These are phyloP conservation scores for Drosophila cardini DNA, from an alignment of 1,140 invertebrate genomes.

Conservation along the genomic window DNA sequence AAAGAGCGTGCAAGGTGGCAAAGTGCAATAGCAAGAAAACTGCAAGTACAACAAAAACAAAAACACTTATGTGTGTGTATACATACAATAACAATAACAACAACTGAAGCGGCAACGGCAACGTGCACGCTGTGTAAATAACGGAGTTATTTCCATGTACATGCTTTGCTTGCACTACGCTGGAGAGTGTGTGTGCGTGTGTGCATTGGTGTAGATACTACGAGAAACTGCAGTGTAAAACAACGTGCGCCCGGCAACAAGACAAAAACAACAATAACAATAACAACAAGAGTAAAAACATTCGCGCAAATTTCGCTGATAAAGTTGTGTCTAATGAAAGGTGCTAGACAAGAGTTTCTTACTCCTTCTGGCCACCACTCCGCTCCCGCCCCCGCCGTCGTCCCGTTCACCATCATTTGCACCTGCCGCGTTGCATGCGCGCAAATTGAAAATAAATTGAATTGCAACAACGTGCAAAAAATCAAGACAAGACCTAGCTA, in stretches of 20 bases:
- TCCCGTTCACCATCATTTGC: not conserved
- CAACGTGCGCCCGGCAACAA: slow-evolving; percentile 53
- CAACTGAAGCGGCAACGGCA: slow-evolving; percentile 57
- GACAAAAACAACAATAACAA: slow-evolving; percentile 42
- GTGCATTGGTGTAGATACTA: slow-evolving; percentile 39
- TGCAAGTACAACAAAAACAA: slow-evolving; percentile 32
- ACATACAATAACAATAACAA: slow-evolving; percentile 31
- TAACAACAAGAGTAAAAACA: slow-evolving; percentile 28
- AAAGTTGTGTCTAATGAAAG: slow-evolving; percentile 75
- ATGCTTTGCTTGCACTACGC: slow-evolving; percentile 26
- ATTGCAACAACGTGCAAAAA: slow-evolving; percentile 79
- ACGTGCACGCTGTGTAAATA: slow-evolving; percentile 76
- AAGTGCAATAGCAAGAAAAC: slow-evolving; percentile 64
- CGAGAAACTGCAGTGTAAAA: slow-evolving; percentile 55
- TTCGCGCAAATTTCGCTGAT: slow-evolving; percentile 62
- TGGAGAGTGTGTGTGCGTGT: slow-evolving; percentile 25
- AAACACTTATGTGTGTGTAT: slow-evolving; percentile 8
- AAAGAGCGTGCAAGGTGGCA: slow-evolving; percentile 48
- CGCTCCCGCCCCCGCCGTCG: not conserved
- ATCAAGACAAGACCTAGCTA: slow-evolving; percentile 32
- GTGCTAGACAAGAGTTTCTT: slow-evolving; percentile 38
- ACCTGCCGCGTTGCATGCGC: slow-evolving; percentile 57
- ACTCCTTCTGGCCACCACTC: not conserved
- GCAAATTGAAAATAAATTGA: slow-evolving; percentile 83
- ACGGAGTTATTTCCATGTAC: slow-evolving; percentile 44